Evolutionary conservation across 2,888 invertebrate genomes (phyloP).

Genomic region (Limnephilus rhombicus): DNA sequence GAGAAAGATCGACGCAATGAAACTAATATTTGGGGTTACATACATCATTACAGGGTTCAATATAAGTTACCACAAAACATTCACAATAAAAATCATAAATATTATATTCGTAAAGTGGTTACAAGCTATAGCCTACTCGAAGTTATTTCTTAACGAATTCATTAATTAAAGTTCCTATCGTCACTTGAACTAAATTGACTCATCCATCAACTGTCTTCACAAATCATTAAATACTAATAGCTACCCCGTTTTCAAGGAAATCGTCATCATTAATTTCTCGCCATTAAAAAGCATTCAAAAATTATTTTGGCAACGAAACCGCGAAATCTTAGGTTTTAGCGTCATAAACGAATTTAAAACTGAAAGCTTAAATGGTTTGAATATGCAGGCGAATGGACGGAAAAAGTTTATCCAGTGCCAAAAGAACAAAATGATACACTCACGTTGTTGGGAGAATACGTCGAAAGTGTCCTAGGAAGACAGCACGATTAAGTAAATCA

Average conservation of each 20-base stretch:
- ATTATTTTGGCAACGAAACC: background rate
- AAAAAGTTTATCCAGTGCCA: background rate
- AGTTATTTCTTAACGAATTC: background rate
- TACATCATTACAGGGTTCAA: no score
- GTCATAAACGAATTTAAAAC: background rate
- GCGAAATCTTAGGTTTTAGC: background rate
- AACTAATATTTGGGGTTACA: no score
- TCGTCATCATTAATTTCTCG: background rate
- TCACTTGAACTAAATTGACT: background rate
- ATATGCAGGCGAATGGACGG: background rate
- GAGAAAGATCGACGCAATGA: no score
- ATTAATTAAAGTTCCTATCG: background rate
- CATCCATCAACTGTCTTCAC: background rate
- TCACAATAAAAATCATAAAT: no score
- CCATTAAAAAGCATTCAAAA: background rate
- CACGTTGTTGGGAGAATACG: no score
- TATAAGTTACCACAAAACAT: no score
- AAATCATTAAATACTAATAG: background rate
- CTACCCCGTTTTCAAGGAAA: background rate
- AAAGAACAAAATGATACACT: no score
- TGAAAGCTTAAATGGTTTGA: background rate
- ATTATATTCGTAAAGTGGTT: no score
- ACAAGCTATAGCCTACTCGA: background rate
- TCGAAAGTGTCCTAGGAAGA: no score
- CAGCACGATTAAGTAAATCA: no score